Evolutionary conservation across 2,797 vertebrate species (phyloP), one percentile per base, ranked within the genome.

Genomic region (Remorina albescens): DNA sequence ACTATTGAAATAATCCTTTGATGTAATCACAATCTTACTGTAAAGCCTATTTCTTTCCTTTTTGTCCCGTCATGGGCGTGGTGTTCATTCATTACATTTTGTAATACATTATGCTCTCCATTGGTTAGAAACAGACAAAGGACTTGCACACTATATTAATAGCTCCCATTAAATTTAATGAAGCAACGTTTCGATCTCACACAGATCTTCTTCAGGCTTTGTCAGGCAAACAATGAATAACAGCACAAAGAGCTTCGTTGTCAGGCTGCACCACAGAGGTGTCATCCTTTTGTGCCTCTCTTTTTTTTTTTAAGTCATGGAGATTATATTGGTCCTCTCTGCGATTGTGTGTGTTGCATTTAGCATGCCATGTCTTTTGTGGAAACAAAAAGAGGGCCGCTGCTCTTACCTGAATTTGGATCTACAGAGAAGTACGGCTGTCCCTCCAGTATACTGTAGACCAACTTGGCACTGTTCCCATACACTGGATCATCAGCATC

Each of bases 351-450:
- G 30, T 67, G 6, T 44, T 36, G 8, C 13, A 30, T 55, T 50
- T 15, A 25, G 21, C 19, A 11, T 25, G 15, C 18, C 37, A 23
- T 57, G 63, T 53, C 28, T 46, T 55, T 32, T 21, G n/a, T 44
- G 34, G 8, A 46, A 64, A 54, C 15, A 32, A 3, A 4, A 56
- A 42, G 15, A 28, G 60, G 28, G 57, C 34, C 63, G 16, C 21
- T 1, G 46, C 55, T 87, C 95, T 85, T 82, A 98, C 98, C 98
- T 73, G 97, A 96, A 80, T 97, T 97, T 34, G 98, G 96, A 80
- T 99, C 98, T 57, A 99, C 95, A 15, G 98, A 99, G 91, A 99
- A 99, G 88, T 99, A 99, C 4, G 98, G 98, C 65, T 99, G 98
- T 19, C 98, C 98, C 86, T 99, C 97, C 86, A 99, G 89, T 67